Conservation (phyloP, 2,888 invertebrate species). For the Cryptops parisi region DNA sequence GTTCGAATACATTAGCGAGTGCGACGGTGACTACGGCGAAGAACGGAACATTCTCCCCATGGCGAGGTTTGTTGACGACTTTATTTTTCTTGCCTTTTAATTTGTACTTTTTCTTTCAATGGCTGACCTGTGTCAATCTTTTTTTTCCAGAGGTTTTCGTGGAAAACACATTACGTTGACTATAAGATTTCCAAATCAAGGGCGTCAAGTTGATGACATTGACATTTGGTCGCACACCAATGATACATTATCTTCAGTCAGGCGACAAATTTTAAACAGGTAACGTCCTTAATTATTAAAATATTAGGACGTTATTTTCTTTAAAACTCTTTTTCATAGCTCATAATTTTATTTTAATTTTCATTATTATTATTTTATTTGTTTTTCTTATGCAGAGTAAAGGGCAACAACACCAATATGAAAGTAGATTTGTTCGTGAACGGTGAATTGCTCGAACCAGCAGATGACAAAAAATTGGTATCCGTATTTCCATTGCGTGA, state of each 20-base stretch:
- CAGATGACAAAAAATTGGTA: conserved; percentile 72
- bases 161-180: conserved; percentile 78
- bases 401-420: conserved; percentile 46
- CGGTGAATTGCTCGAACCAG: conserved; percentile 71
- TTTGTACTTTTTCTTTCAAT: not conserved
- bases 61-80: conserved; percentile 40
- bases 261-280: conserved; percentile 40
- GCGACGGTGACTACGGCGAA: conserved; percentile 59
- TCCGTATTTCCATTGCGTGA: conserved; percentile 72
- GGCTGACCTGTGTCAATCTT: no score
- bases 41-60: conserved; percentile 81
- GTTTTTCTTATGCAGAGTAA: no score
- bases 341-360: conserved; percentile 3
- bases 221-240: conserved; percentile 88
- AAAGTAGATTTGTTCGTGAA: conserved; percentile 83
- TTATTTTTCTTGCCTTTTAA: not conserved
- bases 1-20: conserved; percentile 88
- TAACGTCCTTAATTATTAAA: conserved; percentile 4
- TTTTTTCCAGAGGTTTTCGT: conserved; percentile 53
- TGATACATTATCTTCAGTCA: conserved; percentile 74
- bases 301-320: not conserved
- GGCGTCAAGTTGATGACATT: conserved; percentile 68
- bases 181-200: conserved; percentile 73
- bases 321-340: not conserved
- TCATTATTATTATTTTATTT: no score